These are phyloP conservation scores for Tineola bisselliella DNA, from an alignment of 2,888 invertebrate genomes.

Conservation along the genomic window DNA sequence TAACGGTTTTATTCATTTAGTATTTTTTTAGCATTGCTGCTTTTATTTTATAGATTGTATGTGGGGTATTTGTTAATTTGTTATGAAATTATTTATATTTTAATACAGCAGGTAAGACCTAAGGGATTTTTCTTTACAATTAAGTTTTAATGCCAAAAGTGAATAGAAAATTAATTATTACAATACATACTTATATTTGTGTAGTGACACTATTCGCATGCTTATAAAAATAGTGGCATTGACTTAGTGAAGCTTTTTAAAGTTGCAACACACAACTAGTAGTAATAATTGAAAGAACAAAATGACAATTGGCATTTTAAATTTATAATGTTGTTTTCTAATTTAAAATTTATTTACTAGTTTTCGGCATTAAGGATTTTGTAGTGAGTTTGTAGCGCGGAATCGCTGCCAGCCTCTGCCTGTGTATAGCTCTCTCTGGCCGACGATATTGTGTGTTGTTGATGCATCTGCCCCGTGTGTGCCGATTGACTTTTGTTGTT, in stretches of 20 bases:
- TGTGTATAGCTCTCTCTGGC: slow-evolving; percentile 53
- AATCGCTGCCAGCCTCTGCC: slow-evolving; percentile 22
- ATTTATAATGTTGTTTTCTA: background rate
- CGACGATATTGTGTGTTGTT: slow-evolving; percentile 60
- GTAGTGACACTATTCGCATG: too few species aligned
- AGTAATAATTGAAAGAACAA: too few species aligned
- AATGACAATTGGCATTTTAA: background rate
- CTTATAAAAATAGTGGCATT: too few species aligned
- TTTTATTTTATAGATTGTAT: background rate
- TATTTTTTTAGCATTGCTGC: too few species aligned
- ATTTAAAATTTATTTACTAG: background rate
- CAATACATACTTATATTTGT: too few species aligned
- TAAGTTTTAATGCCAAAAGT: too few species aligned
- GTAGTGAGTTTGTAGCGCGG: slow-evolving; percentile 16
- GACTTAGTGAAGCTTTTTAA: too few species aligned
- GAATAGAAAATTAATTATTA: too few species aligned
- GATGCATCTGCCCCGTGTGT: slow-evolving; percentile 42
- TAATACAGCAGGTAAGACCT: background rate
- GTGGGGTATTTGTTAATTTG: background rate
- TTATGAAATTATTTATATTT: background rate
- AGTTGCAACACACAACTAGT: too few species aligned
- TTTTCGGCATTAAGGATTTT: background rate
- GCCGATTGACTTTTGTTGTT: slow-evolving; percentile 42
- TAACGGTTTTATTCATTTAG: too few species aligned
- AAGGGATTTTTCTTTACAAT: too few species aligned